Base-by-base conservation (phyloP, 2,888 invertebrate genomes). In the Bombyx huttoni region DNA sequence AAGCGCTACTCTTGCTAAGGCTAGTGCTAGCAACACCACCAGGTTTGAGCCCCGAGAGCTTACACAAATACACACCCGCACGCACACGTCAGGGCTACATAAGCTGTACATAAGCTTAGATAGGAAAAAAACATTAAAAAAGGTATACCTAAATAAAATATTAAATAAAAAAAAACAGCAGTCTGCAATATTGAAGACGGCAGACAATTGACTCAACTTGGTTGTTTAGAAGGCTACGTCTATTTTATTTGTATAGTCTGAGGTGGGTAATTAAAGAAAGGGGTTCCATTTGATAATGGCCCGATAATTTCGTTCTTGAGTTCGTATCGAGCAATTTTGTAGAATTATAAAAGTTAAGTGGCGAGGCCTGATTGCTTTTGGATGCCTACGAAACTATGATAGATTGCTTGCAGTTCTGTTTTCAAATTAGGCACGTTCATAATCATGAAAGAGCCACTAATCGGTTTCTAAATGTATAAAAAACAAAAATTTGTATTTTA, bases 281-380 rank as follows among this genome's bases (percentile, higher is more conserved):
- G 84, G 85, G 81, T 84, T 77, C 75, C 68, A 76, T 77, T 78
- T 81, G 74, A 81, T 86, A 86, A 86, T 86, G 71, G 78, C 57
- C 65, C 68, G 77, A 84, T 86, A 86, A 86, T 86, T 82, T 75
- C 63, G 73, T 78, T 72, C 67, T 62, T 65, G 62, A 65, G 63
- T 66, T 65, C 63, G 68, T 69, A 68, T 73, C 66, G 64, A 71
- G 75, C 82, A 86, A 85, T 85, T 85, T 83, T 75, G 75, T 83
- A 70, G 71, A 74, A 84, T 84, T 84, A 85, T 78, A 70, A 70
- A 68, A 68, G 61, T 62, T 79, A 75, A 82, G 73, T 79, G 77
- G 73, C 64, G 65, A 58, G 64, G 66, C 75, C 75, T 75, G 76
- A 78, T 78, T 78, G 67, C 70, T 71, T 73, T 71, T 68, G 68